Evolutionary conservation across 2,888 invertebrate genomes (phyloP), one percentile per base, ranked within the genome.

Genomic region (Megalurothrips usitatus): DNA sequence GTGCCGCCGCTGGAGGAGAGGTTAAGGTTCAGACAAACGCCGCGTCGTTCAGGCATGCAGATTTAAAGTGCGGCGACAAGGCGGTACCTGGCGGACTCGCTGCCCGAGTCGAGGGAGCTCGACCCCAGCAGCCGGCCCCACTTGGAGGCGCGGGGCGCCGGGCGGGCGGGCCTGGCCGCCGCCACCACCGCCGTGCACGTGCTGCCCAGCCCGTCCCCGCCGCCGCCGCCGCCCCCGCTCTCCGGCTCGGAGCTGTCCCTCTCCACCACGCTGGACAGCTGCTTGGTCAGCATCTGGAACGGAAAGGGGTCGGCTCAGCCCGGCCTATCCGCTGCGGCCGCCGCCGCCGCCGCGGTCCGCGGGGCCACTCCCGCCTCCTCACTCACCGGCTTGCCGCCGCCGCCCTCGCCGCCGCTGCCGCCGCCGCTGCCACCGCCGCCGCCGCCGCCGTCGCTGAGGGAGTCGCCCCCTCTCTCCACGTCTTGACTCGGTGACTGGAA

Each of bases 61-160:
- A 43, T 43, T 43, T 4, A 43, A 43, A 43, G 34, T 2, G 34
- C 10, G 52, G 52, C 52, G 52, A 52, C 52, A 12, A 10, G 2
- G 14, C 19, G 6, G 52, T 68, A 75, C 68, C 68, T 84, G 26
- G 90, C 90, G 80, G 89, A 88, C 85, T 92, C 92, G 85, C 92
- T 92, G 85, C 90, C 91, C 83, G 93, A 93, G 88, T 94, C 94
- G 85, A 94, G 88, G 87, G 94, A 94, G 79, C 84, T 84, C 85
- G 92, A 92, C 86, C 94, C 94, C 87, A 94, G 89, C 85, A 95
- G 90, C 83, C 95, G 91, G 81, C 95, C 94, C 95, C 95, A 95
- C 89, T 94, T 94, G 87, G 93, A 91, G 82, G 84, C 85, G 58
- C 85, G 84, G 75, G 84, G 82, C 58, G 84, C 84, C 28, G 83